phyloP scores from a whole-genome alignment of 2,888 invertebrate species.

The Metacarcinus magister region DNA sequence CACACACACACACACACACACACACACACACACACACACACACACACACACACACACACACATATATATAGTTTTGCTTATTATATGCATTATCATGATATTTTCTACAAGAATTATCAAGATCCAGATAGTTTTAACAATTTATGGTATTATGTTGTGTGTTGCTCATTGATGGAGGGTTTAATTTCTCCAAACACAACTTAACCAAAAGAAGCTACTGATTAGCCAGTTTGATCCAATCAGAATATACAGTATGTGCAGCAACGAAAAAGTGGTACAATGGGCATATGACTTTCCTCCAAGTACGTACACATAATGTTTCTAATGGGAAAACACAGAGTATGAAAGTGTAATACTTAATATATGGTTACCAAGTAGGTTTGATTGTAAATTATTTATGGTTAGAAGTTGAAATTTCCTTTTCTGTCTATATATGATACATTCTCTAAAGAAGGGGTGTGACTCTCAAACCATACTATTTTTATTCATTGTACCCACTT shows the following conservation, averaged over 20 bases:
- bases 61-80: background rate
- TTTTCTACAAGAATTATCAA: background rate
- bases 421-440: background rate
- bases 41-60: background rate
- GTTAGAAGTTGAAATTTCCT: background rate
- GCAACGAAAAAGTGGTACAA: background rate
- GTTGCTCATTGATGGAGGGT: conserved; percentile 15
- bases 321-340: background rate
- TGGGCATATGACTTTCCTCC: background rate
- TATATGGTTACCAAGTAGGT: background rate
- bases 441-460: background rate
- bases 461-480: background rate
- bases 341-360: conserved; percentile 15
- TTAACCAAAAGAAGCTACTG: background rate
- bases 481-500: background rate
- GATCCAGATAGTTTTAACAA: background rate
- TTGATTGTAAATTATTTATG: background rate
- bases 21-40: conserved; percentile 38
- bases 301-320: background rate
- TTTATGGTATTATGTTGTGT: background rate
- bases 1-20: conserved; percentile 28
- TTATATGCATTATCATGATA: background rate
- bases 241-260: background rate
- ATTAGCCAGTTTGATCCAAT: background rate
- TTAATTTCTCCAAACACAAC: background rate